Evolutionary conservation across 1,140 invertebrate species (phyloP), one percentile per base, ranked within the genome.

Genomic region (Tetranychus cinnabarinus): DNA sequence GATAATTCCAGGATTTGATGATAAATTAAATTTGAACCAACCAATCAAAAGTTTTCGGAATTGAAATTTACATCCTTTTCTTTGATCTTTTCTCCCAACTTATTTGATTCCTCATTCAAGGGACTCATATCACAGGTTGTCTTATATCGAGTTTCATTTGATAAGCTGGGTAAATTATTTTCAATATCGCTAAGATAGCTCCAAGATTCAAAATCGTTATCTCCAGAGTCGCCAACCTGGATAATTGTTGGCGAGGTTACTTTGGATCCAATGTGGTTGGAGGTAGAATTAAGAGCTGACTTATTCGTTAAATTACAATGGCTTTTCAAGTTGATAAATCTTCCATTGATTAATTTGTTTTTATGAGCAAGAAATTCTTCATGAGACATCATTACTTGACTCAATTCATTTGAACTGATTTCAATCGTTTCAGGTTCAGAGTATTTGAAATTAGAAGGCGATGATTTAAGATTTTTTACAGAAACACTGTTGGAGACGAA

Each of bases 401-500:
- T 56, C 34, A 62, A 56, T 46, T 62, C 61, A 60, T 46, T 23
- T 45, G 13, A 7, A 54, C 56, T 62, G 8, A 62, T 50, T 45
- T 62, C 61, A 35, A 62, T 62, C 8, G 60, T 56, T 45, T 62
- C 61, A 61, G 61, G 61, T 34, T 37, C 15, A 13, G 39, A 10
- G 10, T 42, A 42, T 42, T 42, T 42, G 10, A 6, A 6, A 42
- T 42, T 42, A 42, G 5, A 6, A 6, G 39, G 5, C 10, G 39
- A 42, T 42, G 39, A 42, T 55, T 33, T 10, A 12, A 23, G 23
- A 23, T 23, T 23, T 23, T 23, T 23, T 23, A 23, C 23, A 23
- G 23, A 23, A 23, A 23, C 23, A 23, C 23, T 56, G 12, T 6
- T 42, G 39, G 10, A 42, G 39, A 42, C 10, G 39, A 42, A 10